phyloP scores from a whole-genome alignment of 2,113 vertebrate species.

The Actinemys pallida region DNA sequence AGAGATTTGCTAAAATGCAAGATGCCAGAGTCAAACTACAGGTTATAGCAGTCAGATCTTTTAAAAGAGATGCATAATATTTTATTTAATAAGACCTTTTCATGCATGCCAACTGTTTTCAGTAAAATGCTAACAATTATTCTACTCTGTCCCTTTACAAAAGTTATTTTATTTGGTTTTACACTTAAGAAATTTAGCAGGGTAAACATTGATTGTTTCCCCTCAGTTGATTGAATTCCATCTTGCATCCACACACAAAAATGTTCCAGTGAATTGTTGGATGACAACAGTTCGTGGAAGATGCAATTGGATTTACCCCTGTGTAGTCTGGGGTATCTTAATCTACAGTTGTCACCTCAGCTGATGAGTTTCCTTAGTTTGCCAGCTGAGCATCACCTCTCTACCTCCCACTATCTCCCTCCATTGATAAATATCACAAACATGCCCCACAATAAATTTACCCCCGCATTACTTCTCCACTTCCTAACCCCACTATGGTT shows the following conservation, averaged over 20 bases:
- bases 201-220: background rate
- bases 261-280: background rate
- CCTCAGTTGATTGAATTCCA: background rate
- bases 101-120: background rate
- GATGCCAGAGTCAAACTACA: background rate
- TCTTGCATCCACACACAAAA: background rate
- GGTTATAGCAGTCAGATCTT: background rate
- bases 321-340: background rate
- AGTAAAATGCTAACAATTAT: background rate
- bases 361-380: background rate
- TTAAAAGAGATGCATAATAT: conserved; percentile 28
- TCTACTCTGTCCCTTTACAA: background rate
- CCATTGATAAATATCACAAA: background rate
- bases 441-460: background rate
- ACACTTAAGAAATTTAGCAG: background rate
- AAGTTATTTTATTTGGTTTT: background rate
- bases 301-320: background rate
- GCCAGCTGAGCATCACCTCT: background rate
- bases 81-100: conserved; percentile 49
- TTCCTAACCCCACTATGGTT: background rate
- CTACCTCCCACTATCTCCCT: background rate
- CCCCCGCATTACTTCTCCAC: background rate
- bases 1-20: background rate
- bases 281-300: background rate
- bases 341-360: background rate